Conservation (phyloP, 2,113 vertebrate genomes). For the Delphinapterus leucas region DNA sequence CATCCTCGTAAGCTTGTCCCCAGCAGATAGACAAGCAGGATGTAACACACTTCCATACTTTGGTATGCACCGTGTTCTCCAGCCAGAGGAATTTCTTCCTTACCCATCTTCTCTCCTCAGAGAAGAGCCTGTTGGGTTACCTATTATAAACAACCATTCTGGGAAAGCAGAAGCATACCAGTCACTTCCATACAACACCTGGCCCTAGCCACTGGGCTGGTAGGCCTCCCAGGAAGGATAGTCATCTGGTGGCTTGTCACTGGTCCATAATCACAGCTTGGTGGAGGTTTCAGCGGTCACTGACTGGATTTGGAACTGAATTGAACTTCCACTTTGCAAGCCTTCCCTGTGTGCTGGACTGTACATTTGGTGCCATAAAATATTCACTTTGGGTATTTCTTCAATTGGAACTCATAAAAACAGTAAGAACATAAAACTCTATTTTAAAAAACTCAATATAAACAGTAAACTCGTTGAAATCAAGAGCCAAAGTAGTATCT, state of each 20-base stretch:
- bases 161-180: background rate
- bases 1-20: background rate
- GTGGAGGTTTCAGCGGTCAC: background rate
- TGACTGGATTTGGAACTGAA: background rate
- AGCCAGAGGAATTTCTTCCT: background rate
- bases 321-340: background rate
- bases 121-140: background rate
- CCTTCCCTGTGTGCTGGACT: background rate
- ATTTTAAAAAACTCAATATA: background rate
- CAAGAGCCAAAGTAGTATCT: background rate
- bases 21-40: background rate
- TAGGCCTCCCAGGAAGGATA: too few species aligned
- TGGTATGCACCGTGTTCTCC: background rate
- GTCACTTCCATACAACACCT: background rate
- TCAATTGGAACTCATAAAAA: background rate
- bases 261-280: background rate
- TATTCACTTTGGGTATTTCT: background rate
- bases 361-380: background rate
- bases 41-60: too few species aligned
- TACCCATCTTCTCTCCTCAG: background rate
- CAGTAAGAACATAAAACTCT: background rate
- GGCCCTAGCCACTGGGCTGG: too few species aligned
- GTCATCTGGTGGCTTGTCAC: background rate
- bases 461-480: background rate
- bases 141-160: background rate